phyloP scores from a whole-genome alignment of 2,888 invertebrate species.

The Platynereis dumerilii region DNA sequence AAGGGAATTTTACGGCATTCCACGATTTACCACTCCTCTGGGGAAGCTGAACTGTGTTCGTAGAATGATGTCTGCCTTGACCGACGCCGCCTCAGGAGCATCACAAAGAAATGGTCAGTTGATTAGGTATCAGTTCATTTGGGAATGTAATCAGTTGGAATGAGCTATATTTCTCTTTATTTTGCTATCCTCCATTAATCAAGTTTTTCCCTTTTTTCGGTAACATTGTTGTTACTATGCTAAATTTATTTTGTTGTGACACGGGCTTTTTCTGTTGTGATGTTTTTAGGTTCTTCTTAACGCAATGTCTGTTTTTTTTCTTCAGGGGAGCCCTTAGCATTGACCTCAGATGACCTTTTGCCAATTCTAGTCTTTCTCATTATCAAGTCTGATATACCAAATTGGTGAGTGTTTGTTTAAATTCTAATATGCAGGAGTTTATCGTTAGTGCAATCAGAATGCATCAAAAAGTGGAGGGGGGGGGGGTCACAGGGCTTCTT shows the following conservation, averaged over 20 bases:
- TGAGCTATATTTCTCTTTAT: too few relatives aligned
- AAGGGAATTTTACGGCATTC: conserved; percentile 75
- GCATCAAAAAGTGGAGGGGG: background rate
- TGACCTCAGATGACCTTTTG: conserved; percentile 77
- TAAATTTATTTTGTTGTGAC: too few relatives aligned
- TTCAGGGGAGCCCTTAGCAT: conserved; percentile 31
- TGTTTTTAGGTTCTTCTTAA: too few relatives aligned
- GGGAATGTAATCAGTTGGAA: too few relatives aligned
- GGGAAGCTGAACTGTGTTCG: conserved; percentile 80
- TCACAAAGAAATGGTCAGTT: too few relatives aligned
- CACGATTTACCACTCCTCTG: conserved; percentile 75
- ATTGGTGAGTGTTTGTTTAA: conserved; percentile 69
- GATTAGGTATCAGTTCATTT: too few relatives aligned
- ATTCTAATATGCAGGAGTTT: background rate
- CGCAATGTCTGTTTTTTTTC: too few relatives aligned
- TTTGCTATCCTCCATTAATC: too few relatives aligned
- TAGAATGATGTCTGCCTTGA: conserved; percentile 58
- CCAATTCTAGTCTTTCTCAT: conserved; percentile 81
- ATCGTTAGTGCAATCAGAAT: background rate
- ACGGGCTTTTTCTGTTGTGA: too few relatives aligned
- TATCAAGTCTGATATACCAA: conserved; percentile 79
- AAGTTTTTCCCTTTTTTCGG: too few relatives aligned
- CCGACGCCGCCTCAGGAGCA: conserved; percentile 26
- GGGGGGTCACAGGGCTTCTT: background rate
- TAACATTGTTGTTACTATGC: too few relatives aligned